Base-by-base conservation (phyloP, 2,113 vertebrate genomes). In the Conger conger region DNA sequence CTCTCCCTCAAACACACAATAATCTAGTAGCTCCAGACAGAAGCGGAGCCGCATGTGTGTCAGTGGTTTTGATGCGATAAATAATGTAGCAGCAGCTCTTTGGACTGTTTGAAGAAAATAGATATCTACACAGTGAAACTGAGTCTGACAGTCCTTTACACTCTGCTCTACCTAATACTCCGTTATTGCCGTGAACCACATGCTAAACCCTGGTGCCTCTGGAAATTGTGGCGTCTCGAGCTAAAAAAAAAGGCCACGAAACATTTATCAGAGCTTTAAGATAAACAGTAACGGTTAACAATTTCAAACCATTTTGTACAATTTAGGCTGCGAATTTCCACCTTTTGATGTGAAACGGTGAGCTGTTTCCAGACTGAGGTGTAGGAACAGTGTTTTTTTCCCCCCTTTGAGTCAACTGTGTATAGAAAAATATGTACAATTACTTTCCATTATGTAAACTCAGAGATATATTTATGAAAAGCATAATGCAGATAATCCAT, bases 211-310 rank as follows among this genome's bases (percentile, higher is more conserved):
- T 35, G 35, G 33, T 89, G 90, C 93, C 89, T 91, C 81, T 87
- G 90, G 91, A 93, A 92, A 93, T 90, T 79, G 86, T 84, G 90
- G 86, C 83, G 90, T 88, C 79, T 89, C 92, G 91, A 91, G 89
- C 90, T 90, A 87, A 89, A 91, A 91, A 90, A 91, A 91, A 93
- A 13, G 27, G 91, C 92, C 89, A 89, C 87, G 84, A 91, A 87
- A 83, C 60, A 90, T 90, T 89, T 89, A 89, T 89, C 91, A 92
- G 93, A 94, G 90, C 92, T 90, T 82, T 89, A 90, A 92, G 89
- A 93, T 91, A 94, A 93, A 94, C 91, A 94, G 83, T 87, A 90
- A 86, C 88, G 86, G 63, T 90, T 90, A 90, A 90, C 88, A 90
- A 92, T 92, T 92, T 91, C 86, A 90, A 87, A 89, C 86, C 87